Evolutionary conservation across 2,797 vertebrate species (phyloP).

Genomic region (Corythornis leucogaster): DNA sequence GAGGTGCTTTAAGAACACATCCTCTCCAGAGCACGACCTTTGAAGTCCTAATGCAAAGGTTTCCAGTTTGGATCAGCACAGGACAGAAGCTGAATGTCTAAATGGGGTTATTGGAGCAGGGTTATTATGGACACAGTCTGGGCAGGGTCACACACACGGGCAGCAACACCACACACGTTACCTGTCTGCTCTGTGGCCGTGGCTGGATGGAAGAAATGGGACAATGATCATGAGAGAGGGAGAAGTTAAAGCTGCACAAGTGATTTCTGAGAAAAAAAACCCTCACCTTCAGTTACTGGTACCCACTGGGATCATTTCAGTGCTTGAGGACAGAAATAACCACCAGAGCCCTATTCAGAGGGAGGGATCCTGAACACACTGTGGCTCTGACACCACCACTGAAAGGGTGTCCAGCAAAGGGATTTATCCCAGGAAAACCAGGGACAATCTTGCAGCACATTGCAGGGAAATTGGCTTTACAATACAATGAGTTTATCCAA

Average conservation of each 20-base stretch:
- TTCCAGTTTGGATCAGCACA: neutral
- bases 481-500: neutral
- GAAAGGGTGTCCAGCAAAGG: neutral
- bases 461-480: neutral
- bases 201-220: constrained; percentile 89
- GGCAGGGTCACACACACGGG: neutral
- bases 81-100: constrained; percentile 28
- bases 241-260: neutral
- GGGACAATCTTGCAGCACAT: neutral
- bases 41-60: neutral
- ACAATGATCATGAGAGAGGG: constrained; percentile 68
- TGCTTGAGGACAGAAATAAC: neutral
- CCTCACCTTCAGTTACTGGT: neutral
- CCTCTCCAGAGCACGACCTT: neutral
- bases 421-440: neutral
- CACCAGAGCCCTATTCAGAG: neutral
- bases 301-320: neutral
- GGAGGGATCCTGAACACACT: neutral
- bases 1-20: neutral
- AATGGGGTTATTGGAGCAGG: constrained; percentile 48
- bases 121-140: neutral
- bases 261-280: neutral
- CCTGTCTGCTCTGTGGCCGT: constrained; percentile 98
- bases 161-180: constrained; percentile 72
- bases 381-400: neutral